Percentiles rank a stretch among this genome's conserved stretches.
phyloP scores from a whole-genome alignment of 1,140 invertebrate genomes.

The Micrasema longulum region DNA sequence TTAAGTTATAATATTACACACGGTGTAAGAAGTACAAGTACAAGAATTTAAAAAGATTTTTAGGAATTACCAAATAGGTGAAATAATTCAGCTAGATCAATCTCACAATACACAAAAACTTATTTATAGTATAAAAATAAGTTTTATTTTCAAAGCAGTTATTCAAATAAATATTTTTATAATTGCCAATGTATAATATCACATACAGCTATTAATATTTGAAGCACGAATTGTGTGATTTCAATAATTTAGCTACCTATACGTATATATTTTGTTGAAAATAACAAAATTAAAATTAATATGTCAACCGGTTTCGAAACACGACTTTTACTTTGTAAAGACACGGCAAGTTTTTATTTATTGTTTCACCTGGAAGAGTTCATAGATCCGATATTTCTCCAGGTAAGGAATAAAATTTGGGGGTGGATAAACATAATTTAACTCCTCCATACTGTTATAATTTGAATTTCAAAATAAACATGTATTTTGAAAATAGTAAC shows the following conservation, averaged over 20 bases:
- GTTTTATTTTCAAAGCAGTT: too few relatives aligned
- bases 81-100: too few relatives aligned
- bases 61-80: too few relatives aligned
- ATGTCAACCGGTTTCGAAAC: not conserved
- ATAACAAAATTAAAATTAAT: not conserved
- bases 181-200: not conserved
- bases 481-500: too few relatives aligned
- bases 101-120: too few relatives aligned
- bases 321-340: not conserved
- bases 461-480: not conserved
- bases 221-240: not conserved
- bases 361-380: conserved; percentile 6
- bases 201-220: not conserved
- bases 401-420: conserved; percentile 14
- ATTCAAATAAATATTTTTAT: too few relatives aligned
- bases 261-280: not conserved
- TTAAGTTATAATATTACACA: too few relatives aligned
- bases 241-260: not conserved
- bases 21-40: too few relatives aligned
- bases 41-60: too few relatives aligned
- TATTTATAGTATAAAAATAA: too few relatives aligned
- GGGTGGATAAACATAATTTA: conserved; percentile 13
- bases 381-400: conserved; percentile 21
- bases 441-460: conserved; percentile 7
- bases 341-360: not conserved